Conservation (phyloP, 2,797 vertebrate genomes). For the Neoniphon sammara region DNA sequence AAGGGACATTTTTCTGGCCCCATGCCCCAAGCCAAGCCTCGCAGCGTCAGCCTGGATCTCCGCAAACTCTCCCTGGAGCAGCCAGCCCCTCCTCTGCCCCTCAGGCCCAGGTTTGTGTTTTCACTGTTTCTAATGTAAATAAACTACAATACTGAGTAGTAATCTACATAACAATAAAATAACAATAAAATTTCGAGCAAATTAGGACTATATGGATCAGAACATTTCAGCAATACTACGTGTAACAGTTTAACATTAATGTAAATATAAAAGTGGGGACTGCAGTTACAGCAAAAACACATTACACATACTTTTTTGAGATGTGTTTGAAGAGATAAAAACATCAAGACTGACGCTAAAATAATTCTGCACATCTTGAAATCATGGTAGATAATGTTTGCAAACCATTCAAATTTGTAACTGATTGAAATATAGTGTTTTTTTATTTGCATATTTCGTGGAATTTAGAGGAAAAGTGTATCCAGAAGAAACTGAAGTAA, state of each 20-base stretch:
- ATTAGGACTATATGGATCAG: not conserved
- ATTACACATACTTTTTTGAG: not conserved
- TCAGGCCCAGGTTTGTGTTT: slow-evolving; percentile 73
- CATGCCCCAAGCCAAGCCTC: slow-evolving; percentile 83
- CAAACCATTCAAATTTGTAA: too few relatives aligned
- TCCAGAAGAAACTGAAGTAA: too few relatives aligned
- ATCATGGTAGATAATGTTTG: too few relatives aligned
- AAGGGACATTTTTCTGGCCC: slow-evolving; percentile 81
- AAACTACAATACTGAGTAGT: not conserved
- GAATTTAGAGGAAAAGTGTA: too few relatives aligned
- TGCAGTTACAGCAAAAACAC: not conserved
- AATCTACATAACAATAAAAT: not conserved
- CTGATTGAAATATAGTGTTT: too few relatives aligned
- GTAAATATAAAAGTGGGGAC: not conserved
- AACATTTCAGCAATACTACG: not conserved
- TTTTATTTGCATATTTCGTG: too few relatives aligned
- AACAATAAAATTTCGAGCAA: not conserved
- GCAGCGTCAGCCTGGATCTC: slow-evolving; percentile 81
- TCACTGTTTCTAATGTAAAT: not conserved
- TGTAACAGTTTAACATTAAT: not conserved
- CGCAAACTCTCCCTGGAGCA: slow-evolving; percentile 82
- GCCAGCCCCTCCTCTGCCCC: slow-evolving; percentile 58
- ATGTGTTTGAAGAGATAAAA: not conserved
- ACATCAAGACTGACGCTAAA: not conserved
- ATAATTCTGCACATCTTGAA: too few relatives aligned